Conservation (phyloP, 2,113 vertebrate genomes). For the Aphelocoma coerulescens region DNA sequence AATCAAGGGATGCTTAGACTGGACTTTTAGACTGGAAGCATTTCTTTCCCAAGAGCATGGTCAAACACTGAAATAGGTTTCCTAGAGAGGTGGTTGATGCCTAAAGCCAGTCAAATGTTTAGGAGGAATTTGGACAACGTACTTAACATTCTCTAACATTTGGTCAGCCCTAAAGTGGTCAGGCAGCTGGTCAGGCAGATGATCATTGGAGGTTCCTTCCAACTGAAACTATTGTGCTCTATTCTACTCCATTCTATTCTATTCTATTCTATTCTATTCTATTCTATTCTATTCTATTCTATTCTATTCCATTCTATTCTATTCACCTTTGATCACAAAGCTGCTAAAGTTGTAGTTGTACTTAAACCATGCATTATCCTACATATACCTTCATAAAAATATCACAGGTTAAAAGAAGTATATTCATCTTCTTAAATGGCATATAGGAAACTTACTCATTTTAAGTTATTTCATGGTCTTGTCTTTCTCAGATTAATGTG, state of each 20-base stretch:
- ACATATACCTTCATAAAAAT: not conserved
- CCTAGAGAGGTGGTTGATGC: accelerated
- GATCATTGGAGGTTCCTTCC: not conserved
- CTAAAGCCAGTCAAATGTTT: not conserved
- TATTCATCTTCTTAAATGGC: not conserved
- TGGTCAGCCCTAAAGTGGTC: not conserved
- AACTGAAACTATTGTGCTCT: not conserved
- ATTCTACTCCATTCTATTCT: not conserved
- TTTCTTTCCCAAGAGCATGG: accelerated
- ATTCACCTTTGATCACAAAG: not conserved
- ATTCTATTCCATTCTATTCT: too few species aligned
- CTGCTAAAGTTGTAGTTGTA: not conserved
- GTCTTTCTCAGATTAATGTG: not conserved
- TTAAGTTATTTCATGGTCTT: not conserved
- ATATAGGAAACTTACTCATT: not conserved
- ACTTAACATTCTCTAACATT: not conserved
- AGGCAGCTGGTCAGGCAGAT: not conserved
- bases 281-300: not conserved
- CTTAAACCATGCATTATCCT: not conserved
- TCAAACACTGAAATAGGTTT: not conserved
- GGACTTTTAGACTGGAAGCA: not conserved
- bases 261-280: too few species aligned
- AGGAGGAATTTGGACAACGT: not conserved
- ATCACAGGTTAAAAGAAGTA: not conserved
- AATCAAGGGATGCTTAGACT: not conserved